phyloP scores from a whole-genome alignment of 2,113 vertebrate genomes.

The Muscicapa adusta region DNA sequence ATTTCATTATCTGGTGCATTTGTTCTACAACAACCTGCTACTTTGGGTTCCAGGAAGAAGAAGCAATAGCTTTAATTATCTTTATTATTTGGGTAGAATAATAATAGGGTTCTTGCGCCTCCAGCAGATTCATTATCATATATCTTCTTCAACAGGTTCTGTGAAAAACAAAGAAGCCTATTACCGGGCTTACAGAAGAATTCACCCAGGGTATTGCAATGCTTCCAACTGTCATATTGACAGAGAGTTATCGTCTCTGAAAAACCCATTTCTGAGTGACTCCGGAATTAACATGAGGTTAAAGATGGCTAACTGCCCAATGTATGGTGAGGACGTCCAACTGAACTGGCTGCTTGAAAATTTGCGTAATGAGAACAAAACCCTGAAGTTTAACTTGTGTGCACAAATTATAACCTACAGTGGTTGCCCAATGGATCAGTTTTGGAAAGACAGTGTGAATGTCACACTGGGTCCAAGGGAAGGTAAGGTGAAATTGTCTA shows the following conservation, averaged over 20 bases:
- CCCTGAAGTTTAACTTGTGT: constrained; percentile 44
- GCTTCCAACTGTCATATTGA: constrained; percentile 64
- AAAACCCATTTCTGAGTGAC: constrained; percentile 55
- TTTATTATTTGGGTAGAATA: neutral
- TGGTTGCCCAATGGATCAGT: constrained; percentile 42
- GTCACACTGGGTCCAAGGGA: constrained; percentile 39
- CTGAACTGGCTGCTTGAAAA: constrained; percentile 62
- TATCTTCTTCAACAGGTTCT: constrained; percentile 45
- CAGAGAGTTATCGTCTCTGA: constrained; percentile 32
- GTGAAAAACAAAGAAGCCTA: constrained; percentile 57
- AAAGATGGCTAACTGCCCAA: constrained; percentile 58
- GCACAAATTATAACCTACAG: constrained; percentile 56
- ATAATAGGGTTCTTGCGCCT: neutral
- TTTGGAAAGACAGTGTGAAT: constrained; percentile 57
- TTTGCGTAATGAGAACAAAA: constrained; percentile 40
- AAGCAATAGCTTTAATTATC: neutral
- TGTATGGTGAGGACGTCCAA: constrained; percentile 55
- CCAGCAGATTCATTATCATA: neutral
- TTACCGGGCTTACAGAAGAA: constrained; percentile 58
- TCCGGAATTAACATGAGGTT: constrained; percentile 50
- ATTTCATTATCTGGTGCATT: neutral
- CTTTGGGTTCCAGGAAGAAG: neutral
- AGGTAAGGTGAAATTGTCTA: constrained; percentile 40
- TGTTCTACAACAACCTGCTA: neutral
- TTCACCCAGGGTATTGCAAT: constrained; percentile 52